A percentile compares a stretch with the other conserved stretches of the same genome.
These are phyloP conservation scores for Parapristionchus giblindavisi DNA, from an alignment of 2,888 invertebrate species.

Conservation along the genomic window DNA sequence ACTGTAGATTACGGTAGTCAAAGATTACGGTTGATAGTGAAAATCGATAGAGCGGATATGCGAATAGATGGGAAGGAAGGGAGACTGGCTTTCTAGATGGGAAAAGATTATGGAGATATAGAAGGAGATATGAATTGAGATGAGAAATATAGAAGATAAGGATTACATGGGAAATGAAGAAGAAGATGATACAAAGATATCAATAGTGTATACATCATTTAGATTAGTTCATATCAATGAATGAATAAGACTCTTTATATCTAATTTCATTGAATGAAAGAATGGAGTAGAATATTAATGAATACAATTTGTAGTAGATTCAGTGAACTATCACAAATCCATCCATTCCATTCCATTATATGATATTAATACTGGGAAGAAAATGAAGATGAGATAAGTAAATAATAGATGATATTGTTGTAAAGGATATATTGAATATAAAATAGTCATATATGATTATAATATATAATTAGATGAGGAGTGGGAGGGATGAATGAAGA, in stretches of 20 bases:
- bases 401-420: too few species aligned
- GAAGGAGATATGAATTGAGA: conserved; percentile 12
- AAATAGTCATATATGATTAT: too few species aligned
- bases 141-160: conserved; percentile 1
- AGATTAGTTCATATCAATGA: neutral
- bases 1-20: neutral
- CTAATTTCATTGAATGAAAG: too few species aligned
- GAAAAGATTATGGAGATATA: neutral
- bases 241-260: too few species aligned
- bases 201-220: neutral
- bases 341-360: too few species aligned
- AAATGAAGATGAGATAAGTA: too few species aligned
- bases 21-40: neutral
- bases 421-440: too few species aligned
- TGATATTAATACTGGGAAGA: too few species aligned
- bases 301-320: too few species aligned
- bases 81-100: conserved; percentile 3
- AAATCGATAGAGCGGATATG: neutral
- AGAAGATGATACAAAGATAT: neutral
- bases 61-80: conserved; percentile 1
- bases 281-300: too few species aligned
- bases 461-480: too few species aligned
- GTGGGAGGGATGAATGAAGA: neutral
- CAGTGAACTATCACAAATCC: too few species aligned
- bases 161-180: conserved; percentile 28